These are phyloP conservation scores for Cirrhinus molitorella DNA, from an alignment of 2,797 vertebrate genomes.

Conservation along the genomic window DNA sequence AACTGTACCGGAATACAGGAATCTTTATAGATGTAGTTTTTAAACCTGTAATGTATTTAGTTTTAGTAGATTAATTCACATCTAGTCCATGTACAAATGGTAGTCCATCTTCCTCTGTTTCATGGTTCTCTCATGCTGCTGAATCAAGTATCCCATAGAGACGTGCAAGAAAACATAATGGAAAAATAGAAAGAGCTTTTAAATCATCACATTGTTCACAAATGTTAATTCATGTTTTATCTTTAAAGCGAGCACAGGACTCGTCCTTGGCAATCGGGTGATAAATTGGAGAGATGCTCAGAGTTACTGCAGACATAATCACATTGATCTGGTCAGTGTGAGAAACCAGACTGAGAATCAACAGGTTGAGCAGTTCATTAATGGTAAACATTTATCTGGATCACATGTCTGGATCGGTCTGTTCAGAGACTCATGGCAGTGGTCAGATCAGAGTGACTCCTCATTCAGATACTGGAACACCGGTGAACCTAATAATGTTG, in stretches of 20 bases:
- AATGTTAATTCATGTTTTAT: not conserved
- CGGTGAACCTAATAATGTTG: rapidly evolving
- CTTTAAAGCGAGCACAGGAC: not conserved
- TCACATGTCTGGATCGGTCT: not conserved
- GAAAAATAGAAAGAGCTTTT: no score
- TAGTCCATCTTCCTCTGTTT: no score
- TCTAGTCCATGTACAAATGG: no score
- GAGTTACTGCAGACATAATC: not conserved
- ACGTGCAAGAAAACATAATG: no score
- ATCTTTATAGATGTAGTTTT: no score
- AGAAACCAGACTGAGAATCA: not conserved
- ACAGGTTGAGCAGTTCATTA: not conserved
- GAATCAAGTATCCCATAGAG: no score
- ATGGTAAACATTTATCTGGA: rapidly evolving
- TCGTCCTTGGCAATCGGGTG: rapidly evolving
- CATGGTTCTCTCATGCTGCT: no score
- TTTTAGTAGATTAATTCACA: no score
- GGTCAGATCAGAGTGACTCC: conserved; percentile 7
- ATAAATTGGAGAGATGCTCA: not conserved
- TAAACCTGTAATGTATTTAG: no score
- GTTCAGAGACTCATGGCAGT: conserved; percentile 22
- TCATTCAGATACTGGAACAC: rapidly evolving
- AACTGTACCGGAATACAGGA: no score
- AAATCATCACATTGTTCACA: no score
- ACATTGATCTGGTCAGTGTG: not conserved